A percentile compares a stretch with the other conserved stretches of the same genome.
These are phyloP conservation scores for Ernsta delagoae DNA, from an alignment of 2,888 invertebrate species.

Conservation along the genomic window DNA sequence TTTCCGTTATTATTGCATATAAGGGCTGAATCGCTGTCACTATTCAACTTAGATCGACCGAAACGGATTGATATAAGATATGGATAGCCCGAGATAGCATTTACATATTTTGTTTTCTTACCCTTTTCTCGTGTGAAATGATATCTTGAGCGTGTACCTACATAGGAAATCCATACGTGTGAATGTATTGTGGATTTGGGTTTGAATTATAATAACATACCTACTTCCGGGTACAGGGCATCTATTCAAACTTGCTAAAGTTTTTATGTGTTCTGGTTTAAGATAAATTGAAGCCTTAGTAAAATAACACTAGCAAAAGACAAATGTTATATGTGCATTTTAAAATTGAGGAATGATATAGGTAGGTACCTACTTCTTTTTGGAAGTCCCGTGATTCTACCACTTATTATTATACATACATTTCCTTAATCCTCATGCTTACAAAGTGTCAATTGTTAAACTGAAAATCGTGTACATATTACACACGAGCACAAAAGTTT, in stretches of 20 bases:
- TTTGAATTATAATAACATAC: not conserved
- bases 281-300: too few relatives aligned
- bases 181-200: not conserved
- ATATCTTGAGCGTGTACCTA: not conserved
- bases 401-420: too few relatives aligned
- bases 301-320: too few relatives aligned
- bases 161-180: not conserved
- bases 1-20: constrained; percentile 74
- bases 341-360: too few relatives aligned
- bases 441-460: too few relatives aligned
- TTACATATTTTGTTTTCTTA: constrained; percentile 61
- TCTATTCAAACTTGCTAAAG: not conserved
- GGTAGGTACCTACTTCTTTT: too few relatives aligned
- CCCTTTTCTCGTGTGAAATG: constrained; percentile 41
- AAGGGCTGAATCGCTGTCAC: constrained; percentile 64
- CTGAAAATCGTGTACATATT: too few relatives aligned
- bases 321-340: too few relatives aligned
- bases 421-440: too few relatives aligned
- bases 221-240: not conserved
- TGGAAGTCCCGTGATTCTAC: too few relatives aligned
- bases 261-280: too few relatives aligned
- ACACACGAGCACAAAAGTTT: not conserved
- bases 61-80: constrained; percentile 67
- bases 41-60: constrained; percentile 64
- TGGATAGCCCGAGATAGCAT: constrained; percentile 60